Base-by-base conservation (phyloP, 2,113 vertebrate species). In the Thalassarche chlororhynchos region DNA sequence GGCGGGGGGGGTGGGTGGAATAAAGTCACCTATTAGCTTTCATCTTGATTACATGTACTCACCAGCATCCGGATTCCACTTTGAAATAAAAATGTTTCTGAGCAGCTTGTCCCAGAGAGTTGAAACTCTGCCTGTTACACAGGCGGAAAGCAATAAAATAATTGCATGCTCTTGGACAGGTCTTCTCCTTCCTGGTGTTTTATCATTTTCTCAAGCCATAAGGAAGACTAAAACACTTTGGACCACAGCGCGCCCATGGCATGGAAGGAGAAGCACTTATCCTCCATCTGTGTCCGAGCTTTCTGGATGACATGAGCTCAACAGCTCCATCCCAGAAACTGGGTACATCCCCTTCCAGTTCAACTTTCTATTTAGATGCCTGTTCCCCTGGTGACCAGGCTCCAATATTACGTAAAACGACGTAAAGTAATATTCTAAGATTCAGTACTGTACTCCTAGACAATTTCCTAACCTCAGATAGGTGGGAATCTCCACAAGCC, bases 11-110 rank as follows among this genome's bases (percentile, higher is more conserved):
- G 6, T n/a, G 10, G 14, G 28, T 38, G 8, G 5, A 69, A 82
- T 71, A 65, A 84, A 96, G 29, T 81, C 75, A 87, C 70, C 61
- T 95, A 69, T 91, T 84, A 91, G 21, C 55, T 83, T 88, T 93
- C 72, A 90, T 83, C 78, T 84, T 80, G 26, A 94, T 90, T 77
- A 26, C 42, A 71, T 26, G 46, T 82, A 84, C 78, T 87, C 58
- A 70, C n/a, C 51, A 88, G 44, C 16, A 5, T 66, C 28, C 3
- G 0, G 38, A 90, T 40, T 47, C 21, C 24, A 34, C 78, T 93
- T 90, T 47, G 78, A 86, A 93, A 91, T 55, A 85, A 66, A 88
- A 80, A 47, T 26, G 15, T 28, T 54, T 81, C 80, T 51, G 51
- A 94, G 78, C 24, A 80, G 70, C 80, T 61, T 72, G 66, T 58